phyloP scores from a whole-genome alignment of 2,113 vertebrate species.

The Haliaeetus leucogaster region DNA sequence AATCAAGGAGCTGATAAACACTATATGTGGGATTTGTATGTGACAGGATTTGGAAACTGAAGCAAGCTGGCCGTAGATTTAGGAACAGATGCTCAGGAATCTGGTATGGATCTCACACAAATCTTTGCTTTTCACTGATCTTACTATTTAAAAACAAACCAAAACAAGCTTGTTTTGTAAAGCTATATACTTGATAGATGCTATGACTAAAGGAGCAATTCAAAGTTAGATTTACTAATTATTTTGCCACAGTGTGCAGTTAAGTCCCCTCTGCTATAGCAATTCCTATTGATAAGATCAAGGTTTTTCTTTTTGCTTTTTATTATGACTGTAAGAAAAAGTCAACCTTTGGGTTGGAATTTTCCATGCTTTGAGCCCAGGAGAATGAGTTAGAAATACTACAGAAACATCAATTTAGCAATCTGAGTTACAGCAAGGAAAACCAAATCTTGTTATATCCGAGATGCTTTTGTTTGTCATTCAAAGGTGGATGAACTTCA shows the following conservation, averaged over 20 bases:
- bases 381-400: neutral
- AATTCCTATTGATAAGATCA: neutral
- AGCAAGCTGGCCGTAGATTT: neutral
- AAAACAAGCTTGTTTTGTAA: neutral
- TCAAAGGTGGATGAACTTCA: neutral
- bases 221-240: neutral
- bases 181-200: neutral
- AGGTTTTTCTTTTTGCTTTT: neutral
- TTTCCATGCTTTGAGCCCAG: neutral
- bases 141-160: neutral
- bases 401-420: neutral
- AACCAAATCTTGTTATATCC: neutral
- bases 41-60: neutral
- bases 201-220: neutral
- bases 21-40: accelerated
- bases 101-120: neutral
- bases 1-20: neutral
- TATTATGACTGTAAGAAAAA: neutral
- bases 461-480: neutral
- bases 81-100: neutral
- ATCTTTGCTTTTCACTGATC: neutral
- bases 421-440: neutral
- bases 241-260: neutral
- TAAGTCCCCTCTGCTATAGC: neutral
- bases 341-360: neutral